Evolutionary conservation across 2,888 invertebrate species (phyloP), one percentile per base, ranked within the genome.

Genomic region (Bombyx huttoni): DNA sequence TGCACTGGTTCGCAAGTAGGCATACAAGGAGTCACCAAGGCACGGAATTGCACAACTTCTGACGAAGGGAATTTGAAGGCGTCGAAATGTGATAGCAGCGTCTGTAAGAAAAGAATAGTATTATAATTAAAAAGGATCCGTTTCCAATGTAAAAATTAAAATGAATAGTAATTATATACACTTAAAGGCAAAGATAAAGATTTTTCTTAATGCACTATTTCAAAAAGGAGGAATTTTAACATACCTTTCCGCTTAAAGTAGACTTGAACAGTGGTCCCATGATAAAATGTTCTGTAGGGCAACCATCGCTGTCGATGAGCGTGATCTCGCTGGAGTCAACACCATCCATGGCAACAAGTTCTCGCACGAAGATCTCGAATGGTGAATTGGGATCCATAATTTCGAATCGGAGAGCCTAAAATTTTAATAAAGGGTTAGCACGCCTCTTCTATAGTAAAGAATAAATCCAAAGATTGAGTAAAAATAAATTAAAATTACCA

Each of bases 31-130:
- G 97, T 97, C 46, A 98, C 97, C 70, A 97, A 81, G n/a, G 97
- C 97, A 58, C 97, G 92, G 92, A 98, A 98, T 77, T 97, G 97
- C 1, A 98, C 97, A 49, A 96, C 94, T 77, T 97, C 97, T 12
- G 96, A 96, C 50, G 96, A 96, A 48, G 97, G 97, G 90, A 98
- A 98, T 81, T 98, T 97, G 91, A 98, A 98, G 46, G 97, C 97
- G 79, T 97, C 97, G 86, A 98, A 97, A 84, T 96, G 94, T 51
- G 97, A 96, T 56, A 96, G 88, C 57, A 97, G 89, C 65, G 95
- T 92, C 93, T 95, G 91, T 49, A 85, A 81, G 75, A 73, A 62
- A 63, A 54, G 56, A 55, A 51, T 1, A 50, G 45, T 49, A 7
- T 50, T 9, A 50, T 34, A 48, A 9, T 48, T 14, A 46, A 35